Evolutionary conservation across 2,888 invertebrate species (phyloP), one percentile per base, ranked within the genome.

Genomic region (Drosophila paramelanica): DNA sequence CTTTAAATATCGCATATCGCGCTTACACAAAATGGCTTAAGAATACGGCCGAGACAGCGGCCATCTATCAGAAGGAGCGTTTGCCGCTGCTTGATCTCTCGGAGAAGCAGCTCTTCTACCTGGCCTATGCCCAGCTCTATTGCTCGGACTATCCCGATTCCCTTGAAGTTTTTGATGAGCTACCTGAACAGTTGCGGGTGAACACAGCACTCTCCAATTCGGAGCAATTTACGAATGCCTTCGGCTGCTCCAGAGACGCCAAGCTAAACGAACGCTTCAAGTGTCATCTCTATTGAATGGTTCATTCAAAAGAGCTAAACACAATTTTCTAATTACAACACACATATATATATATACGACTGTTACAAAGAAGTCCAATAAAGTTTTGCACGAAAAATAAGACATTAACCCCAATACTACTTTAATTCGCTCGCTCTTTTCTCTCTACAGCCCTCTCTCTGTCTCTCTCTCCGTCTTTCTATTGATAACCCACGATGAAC

Each of bases 71-170:
- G 17, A 67, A 82, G 20, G 91, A 91, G 31, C 80, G 85, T 0
- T 47, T 91, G 14, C 90, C 91, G 0, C 65, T 90, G 1, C 70
- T 91, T 2, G 79, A 88, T 2, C 79, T 84, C 43, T 81, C 89
- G 1, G 84, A 89, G 31, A 78, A 81, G 31, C 90, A 91, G 50
- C 65, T 91, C 1, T 92, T 91, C 65, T 91, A 86, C 38, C 73
- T 91, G 58, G 84, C 90, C 17, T 92, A 89, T 38, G 91, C 91
- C 0, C 91, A 91, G 59, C 77, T 90, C 0, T 91, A 90, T 74
- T 91, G 91, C 68, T 80, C 90, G 4, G 90, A 91, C 42, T 91
- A 90, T 38, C 85, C 88, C 0, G 60, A 79, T 0, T 61, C 83
- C 7, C 23, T 86, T 4, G 89, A 89, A 11, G 61, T 81, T 6